Base-by-base conservation (phyloP, 1,140 invertebrate species). In the Drosophila nikananu region DNA sequence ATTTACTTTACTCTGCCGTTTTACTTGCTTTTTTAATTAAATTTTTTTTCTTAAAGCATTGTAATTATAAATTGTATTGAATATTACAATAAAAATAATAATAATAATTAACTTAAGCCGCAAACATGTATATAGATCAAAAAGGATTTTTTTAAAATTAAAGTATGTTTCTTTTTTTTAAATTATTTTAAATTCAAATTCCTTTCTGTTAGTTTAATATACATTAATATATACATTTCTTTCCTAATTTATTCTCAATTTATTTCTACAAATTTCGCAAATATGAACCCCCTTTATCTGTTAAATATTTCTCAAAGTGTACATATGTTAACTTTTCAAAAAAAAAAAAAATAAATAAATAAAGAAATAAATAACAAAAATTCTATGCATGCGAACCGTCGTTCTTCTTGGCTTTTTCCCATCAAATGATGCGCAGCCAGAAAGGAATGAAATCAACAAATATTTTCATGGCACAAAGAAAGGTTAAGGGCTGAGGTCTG, bases 401-500 rank as follows among this genome's bases (percentile, higher is more conserved):
- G 46, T 35, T 23, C 25, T 44, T 27, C 17, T 37, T 49, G 21
- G 23, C n/a, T 60, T 21, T 55, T 60, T 32, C n/a, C 54, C 72
- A 46, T 71, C 23, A 49, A 64, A 72, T 48, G 37, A 54, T 71
- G 32, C 37, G 55, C 41, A 42, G 46, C 13, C 37, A 44, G 19
- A 74, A 55, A 60, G 19, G 44, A 61, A 71, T 77, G 57, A 67
- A 84, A 72, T 80, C 61, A 66, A 76, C 76, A 66, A 83, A 83
- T 79, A 79, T 83, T 79, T 76, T 74, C 55, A 63, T 59, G 61
- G 76, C 52, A 46, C 17, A 35, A 42, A 30, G 63, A 32, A 52
- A 61, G 30, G 42, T 64, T 59, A 5, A 25, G 21, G 32, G 5
- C 12, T 37, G 15, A 23, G 37, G 23, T 0, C 49, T 30, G 9